These are phyloP conservation scores for Callospermophilus lateralis DNA, from an alignment of 2,113 vertebrate species.

Conservation along the genomic window DNA sequence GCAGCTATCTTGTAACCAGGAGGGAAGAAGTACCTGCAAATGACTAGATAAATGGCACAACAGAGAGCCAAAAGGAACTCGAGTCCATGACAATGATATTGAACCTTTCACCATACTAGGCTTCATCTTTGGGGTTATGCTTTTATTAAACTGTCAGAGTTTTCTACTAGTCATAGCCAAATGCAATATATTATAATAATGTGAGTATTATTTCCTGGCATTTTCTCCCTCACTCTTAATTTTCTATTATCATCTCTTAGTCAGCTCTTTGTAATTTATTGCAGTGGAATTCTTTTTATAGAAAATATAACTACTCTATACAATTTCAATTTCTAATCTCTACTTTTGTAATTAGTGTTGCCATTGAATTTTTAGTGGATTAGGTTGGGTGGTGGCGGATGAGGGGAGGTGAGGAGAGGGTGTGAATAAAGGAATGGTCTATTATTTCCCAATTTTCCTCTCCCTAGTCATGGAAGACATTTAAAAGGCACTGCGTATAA, in stretches of 20 bases:
- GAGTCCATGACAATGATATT: background rate
- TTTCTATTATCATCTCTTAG: conserved; percentile 67
- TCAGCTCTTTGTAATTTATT: conserved; percentile 51
- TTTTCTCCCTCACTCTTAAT: conserved; percentile 38
- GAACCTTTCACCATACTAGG: background rate
- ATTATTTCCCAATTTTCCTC: conserved; percentile 74
- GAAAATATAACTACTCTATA: conserved; percentile 51
- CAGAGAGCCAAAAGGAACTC: background rate
- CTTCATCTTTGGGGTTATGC: background rate
- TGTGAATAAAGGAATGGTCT: conserved; percentile 60
- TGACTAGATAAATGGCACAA: background rate
- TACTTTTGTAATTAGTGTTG: conserved; percentile 65
- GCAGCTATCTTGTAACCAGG: background rate
- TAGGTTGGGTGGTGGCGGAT: background rate
- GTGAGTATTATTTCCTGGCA: conserved; percentile 25
- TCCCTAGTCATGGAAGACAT: conserved; percentile 34
- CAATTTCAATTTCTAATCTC: conserved; percentile 50
- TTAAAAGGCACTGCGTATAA: conserved; percentile 65
- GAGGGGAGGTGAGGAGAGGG: background rate
- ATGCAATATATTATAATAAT: background rate
- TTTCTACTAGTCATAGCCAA: conserved; percentile 12
- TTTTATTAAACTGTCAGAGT: background rate
- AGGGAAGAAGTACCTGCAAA: background rate
- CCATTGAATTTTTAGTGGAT: conserved; percentile 55
- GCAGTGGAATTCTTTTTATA: conserved; percentile 44